Evolutionary conservation across 37 sponge, comb jelly and placozoan genomes (phyloP).

Genomic region (Axinella damicornis): DNA sequence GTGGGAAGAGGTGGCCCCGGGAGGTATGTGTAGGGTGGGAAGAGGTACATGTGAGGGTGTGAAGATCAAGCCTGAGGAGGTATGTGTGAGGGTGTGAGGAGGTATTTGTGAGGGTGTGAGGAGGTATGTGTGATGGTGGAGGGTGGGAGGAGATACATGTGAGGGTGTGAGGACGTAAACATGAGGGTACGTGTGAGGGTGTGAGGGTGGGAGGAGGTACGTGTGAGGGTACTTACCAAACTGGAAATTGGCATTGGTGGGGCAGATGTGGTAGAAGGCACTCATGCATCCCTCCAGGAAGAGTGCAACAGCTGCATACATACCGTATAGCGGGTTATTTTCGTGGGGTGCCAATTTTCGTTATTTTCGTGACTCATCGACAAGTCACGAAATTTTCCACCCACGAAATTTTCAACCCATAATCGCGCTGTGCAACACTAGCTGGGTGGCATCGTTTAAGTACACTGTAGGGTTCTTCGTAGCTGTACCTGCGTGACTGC

Average conservation of each 20-base stretch:
- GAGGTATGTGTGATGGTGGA: not conserved
- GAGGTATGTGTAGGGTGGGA: not conserved
- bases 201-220: not conserved
- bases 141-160: not conserved
- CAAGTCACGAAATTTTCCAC: too few relatives aligned
- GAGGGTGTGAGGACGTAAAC: not conserved
- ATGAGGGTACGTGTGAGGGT: not conserved
- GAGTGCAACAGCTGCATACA: slow-evolving; percentile 55
- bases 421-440: too few relatives aligned
- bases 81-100: not conserved
- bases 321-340: too few relatives aligned
- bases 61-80: not conserved
- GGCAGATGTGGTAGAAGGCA: slow-evolving; percentile 94
- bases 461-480: too few relatives aligned
- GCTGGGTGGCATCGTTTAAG: too few relatives aligned
- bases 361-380: not conserved
- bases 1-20: not conserved
- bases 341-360: too few relatives aligned
- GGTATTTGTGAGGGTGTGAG: too few relatives aligned
- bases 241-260: slow-evolving; percentile 89
- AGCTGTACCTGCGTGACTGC: too few relatives aligned
- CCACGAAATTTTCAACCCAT: too few relatives aligned
- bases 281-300: slow-evolving; percentile 83
- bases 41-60: not conserved
- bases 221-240: slow-evolving; percentile 72